These are phyloP conservation scores for Ariopsis seemanni DNA, from an alignment of 2,113 vertebrate genomes.

Conservation along the genomic window DNA sequence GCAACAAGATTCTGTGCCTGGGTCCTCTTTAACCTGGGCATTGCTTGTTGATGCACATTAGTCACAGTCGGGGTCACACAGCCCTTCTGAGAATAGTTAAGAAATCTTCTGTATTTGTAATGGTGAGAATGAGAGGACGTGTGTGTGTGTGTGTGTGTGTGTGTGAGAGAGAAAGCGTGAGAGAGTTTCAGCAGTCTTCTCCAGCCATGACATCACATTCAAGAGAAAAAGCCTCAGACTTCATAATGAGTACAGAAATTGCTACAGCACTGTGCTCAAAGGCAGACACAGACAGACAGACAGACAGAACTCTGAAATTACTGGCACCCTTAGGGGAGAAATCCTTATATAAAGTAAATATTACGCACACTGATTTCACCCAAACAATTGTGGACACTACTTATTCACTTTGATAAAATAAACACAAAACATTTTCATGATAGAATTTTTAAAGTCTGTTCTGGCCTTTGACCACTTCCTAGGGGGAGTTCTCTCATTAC, in stretches of 20 bases:
- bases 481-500: too few species aligned
- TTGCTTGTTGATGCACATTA: slow-evolving; percentile 13
- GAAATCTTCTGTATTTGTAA: slow-evolving; percentile 37
- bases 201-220: slow-evolving; percentile 24
- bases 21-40: slow-evolving; percentile 26
- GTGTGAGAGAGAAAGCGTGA: neutral
- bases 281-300: neutral
- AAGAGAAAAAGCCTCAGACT: slow-evolving; percentile 4
- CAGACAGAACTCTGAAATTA: neutral
- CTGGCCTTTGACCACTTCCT: neutral
- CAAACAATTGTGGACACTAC: neutral
- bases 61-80: slow-evolving; percentile 31
- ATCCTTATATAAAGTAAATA: neutral
- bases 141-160: neutral
- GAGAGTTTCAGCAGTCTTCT: slow-evolving; percentile 13
- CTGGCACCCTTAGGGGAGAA: neutral
- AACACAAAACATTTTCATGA: neutral
- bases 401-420: neutral
- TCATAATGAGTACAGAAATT: slow-evolving; percentile 1
- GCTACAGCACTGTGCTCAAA: slow-evolving; percentile 13
- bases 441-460: neutral
- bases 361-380: neutral
- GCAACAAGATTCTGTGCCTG: slow-evolving; percentile 17
- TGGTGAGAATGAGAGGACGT: neutral
- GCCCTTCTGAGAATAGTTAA: slow-evolving; percentile 42